Evolutionary conservation across 2,797 vertebrate genomes (phyloP), one percentile per base, ranked within the genome.

Genomic region (Borostomias antarcticus): DNA sequence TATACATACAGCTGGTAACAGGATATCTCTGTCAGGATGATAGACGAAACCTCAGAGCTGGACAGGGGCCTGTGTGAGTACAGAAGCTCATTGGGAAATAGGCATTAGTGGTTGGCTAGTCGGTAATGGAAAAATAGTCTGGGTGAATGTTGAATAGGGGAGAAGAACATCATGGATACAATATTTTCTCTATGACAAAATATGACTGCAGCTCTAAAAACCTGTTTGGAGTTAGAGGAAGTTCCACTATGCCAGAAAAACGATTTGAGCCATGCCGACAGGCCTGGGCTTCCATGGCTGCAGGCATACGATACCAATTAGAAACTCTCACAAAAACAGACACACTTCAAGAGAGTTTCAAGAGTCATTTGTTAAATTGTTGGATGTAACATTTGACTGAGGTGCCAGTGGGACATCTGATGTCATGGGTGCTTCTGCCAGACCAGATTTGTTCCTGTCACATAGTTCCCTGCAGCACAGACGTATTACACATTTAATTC

Each of bases 141-240:
- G n/a, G 35, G 30, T 13, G 17, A 30, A 56, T 45, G 37, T 3
- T 43, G n/a, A 56, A 29, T 25, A 58, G 6, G 21, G 8, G 29
- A 33, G 2, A 66, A 57, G 28, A 57, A 30, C 11, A 48, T 19
- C 40, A 21, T 47, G 43, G 19, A 66, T 25, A 58, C 35, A 58
- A 17, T 33, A 23, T 58, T 43, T 64, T 19, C 54, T 29, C 53
- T 33, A n/a, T 35, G 64, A 57, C 64, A 48, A 58, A 35, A 48
- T 66, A 29, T 11, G 43, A 66, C 43, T 25, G 19, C 19, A 35
- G 64, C 21, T 19, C 35, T 58, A 40, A 25, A 21, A 66, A 50
- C 58, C 19, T 58, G 64, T 48, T 66, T 50, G 35, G 43, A 66
- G 64, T 66, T 58, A 66, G 7, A 58, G 29, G 33, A 48, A 23